A percentile compares a stretch with the other conserved stretches of the same genome.
Evolutionary conservation across 2,113 vertebrate species (phyloP).

Genomic region (Collichthys lucidus): DNA sequence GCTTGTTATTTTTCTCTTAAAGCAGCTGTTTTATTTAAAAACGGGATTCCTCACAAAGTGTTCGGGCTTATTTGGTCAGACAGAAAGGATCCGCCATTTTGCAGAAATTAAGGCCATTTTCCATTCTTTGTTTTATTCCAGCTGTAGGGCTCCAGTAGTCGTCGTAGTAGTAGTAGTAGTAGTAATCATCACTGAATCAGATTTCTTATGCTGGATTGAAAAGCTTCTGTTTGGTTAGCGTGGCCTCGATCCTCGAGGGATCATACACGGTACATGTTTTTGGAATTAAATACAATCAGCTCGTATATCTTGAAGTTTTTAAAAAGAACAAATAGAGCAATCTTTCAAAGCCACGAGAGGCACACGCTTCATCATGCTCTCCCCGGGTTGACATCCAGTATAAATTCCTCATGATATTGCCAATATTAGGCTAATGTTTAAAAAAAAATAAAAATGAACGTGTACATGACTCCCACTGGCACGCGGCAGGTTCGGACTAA

Average conservation of each 20-base stretch:
- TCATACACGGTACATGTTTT: neutral
- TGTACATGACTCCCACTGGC: slow-evolving; percentile 42
- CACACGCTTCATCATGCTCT: neutral
- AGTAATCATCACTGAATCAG: slow-evolving; percentile 21
- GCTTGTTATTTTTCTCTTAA: slow-evolving; percentile 77
- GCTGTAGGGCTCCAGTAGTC: slow-evolving; percentile 36
- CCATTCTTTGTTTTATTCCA: slow-evolving; percentile 76
- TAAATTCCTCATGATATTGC: slow-evolving; percentile 5
- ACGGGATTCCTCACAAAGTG: slow-evolving; percentile 61
- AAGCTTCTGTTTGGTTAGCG: slow-evolving; percentile 26
- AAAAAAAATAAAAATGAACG: slow-evolving; percentile 62
- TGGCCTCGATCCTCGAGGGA: slow-evolving; percentile 20
- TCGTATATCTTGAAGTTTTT: slow-evolving; percentile 7
- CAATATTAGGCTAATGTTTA: slow-evolving; percentile 47
- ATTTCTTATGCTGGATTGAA: slow-evolving; percentile 19
- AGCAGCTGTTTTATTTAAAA: slow-evolving; percentile 75
- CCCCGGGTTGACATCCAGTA: slow-evolving; percentile 13
- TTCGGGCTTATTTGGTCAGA: slow-evolving; percentile 77
- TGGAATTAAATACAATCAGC: slow-evolving; percentile 12
- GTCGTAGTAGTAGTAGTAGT: neutral
- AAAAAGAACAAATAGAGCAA: slow-evolving; percentile 14
- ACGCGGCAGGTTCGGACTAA: slow-evolving; percentile 41
- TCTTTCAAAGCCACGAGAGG: slow-evolving; percentile 9
- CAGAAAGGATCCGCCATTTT: slow-evolving; percentile 64
- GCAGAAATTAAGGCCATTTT: slow-evolving; percentile 74